Evolutionary conservation across 2,797 vertebrate genomes (phyloP), one percentile per base, ranked within the genome.

Genomic region (Pseudocheirus occidentalis): DNA sequence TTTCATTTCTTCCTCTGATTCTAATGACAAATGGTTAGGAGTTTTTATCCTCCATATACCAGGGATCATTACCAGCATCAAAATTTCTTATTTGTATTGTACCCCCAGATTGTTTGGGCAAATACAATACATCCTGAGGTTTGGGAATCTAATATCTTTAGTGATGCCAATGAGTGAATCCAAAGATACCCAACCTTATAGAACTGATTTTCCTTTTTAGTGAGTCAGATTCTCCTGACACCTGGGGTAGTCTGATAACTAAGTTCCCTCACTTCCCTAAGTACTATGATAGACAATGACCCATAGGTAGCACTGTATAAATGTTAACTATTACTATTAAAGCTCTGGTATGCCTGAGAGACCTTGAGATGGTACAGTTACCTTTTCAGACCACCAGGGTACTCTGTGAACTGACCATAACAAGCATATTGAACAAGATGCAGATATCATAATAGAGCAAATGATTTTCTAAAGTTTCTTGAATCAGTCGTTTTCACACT

Each of bases 1-100:
- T 13, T 14, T 95, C 53, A 73, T 95, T 87, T 91, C 87, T 92
- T 4, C 24, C 56, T 93, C 12, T 96, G 92, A 46, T 40, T 96
- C 95, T 53, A 94, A 34, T 96, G 87, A 95, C 28, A 97, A 95
- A 96, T 59, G 11, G 94, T 97, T 96, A 92, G 0, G 0, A 90
- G 96, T 93, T 91, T 93, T 73, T 58, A 0, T 95, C 93, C 89
- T 96, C 91, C 93, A 81, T 96, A 90, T 90, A 94, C 58, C 29
- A 21, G 40, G 24, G 4, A 81, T 91, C 94, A 53, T 24, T 21
- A 81, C 81, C 18, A 90, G 93, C 89, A 52, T 46, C 13, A 90
- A 1, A 58, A 31, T 18, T 90, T 50, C 16, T 58, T 52, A 14
- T 1, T 73, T 53, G 21, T 59, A 10, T 31, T 58, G 0, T 0